Conservation (phyloP, 2,797 vertebrate genomes). For the Thaleichthys pacificus region DNA sequence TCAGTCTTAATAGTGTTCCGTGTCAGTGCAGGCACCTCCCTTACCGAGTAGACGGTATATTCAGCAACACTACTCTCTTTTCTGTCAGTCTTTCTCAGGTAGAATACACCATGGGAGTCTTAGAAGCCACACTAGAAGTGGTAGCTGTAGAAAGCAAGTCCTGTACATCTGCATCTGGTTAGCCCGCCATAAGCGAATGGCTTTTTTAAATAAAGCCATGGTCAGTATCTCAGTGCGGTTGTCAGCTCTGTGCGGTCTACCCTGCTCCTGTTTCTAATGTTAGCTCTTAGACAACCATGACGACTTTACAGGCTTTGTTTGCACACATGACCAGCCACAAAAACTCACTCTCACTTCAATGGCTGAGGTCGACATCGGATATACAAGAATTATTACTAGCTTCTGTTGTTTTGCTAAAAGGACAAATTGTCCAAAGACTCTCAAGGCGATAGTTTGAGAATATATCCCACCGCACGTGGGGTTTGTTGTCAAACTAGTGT, state of each 20-base stretch:
- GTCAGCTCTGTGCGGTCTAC: background rate
- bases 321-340: background rate
- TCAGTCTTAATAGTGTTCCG: too few species aligned
- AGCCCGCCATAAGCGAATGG: slow-evolving; percentile 21
- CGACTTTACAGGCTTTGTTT: background rate
- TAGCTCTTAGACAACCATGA: background rate
- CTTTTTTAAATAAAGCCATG: background rate
- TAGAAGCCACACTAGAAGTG: slow-evolving; percentile 18
- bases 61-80: too few species aligned
- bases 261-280: background rate
- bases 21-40: too few species aligned
- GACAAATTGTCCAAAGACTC: background rate
- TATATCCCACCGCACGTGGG: background rate
- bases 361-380: background rate
- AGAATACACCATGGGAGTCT: slow-evolving; percentile 12
- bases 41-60: too few species aligned
- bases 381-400: too few species aligned
- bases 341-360: background rate
- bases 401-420: background rate
- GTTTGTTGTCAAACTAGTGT: background rate
- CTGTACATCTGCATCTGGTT: slow-evolving; percentile 42
- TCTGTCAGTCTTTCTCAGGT: too few species aligned
- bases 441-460: too few species aligned
- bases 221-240: background rate
- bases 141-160: slow-evolving; percentile 23